Conservation (phyloP, 2,888 invertebrate genomes). For the Leucophora obtusa region DNA sequence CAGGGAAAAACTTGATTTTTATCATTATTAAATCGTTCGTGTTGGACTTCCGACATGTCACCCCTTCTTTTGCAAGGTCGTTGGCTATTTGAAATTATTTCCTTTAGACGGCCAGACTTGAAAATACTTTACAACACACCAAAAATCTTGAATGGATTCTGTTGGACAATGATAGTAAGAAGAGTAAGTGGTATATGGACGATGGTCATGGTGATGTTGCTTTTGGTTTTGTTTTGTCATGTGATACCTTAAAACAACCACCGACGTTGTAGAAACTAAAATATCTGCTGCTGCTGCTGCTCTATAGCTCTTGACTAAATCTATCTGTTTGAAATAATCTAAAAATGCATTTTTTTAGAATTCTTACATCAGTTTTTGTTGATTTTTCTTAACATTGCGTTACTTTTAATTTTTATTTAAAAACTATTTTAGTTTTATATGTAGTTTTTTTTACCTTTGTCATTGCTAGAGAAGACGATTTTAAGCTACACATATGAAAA, state of each 20-base stretch:
- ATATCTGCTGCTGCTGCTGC: background rate
- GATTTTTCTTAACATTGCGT: slow-evolving; percentile 5
- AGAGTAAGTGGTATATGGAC: background rate
- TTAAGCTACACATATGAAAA: background rate
- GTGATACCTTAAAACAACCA: slow-evolving; percentile 26
- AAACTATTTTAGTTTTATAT: background rate
- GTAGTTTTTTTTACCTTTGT: background rate
- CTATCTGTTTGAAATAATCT: slow-evolving; percentile 1
- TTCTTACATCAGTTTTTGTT: slow-evolving; percentile 1
- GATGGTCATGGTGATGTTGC: background rate
- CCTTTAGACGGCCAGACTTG: slow-evolving; percentile 24
- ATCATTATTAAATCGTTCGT: slow-evolving; percentile 62
- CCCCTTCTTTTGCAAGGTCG: slow-evolving; percentile 61
- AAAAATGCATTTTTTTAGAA: background rate
- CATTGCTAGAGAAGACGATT: background rate
- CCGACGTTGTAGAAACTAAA: background rate
- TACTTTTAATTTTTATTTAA: slow-evolving; percentile 6
- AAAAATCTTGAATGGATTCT: slow-evolving; percentile 48
- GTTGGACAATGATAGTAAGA: background rate
- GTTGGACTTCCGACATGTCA: slow-evolving; percentile 62
- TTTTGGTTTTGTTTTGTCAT: slow-evolving; percentile 24
- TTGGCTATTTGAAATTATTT: slow-evolving; percentile 43
- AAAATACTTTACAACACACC: background rate
- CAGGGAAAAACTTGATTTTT: slow-evolving; percentile 54
- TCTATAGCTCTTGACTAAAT: background rate